Conservation (phyloP, 2,797 vertebrate genomes). For the Sparus aurata region DNA sequence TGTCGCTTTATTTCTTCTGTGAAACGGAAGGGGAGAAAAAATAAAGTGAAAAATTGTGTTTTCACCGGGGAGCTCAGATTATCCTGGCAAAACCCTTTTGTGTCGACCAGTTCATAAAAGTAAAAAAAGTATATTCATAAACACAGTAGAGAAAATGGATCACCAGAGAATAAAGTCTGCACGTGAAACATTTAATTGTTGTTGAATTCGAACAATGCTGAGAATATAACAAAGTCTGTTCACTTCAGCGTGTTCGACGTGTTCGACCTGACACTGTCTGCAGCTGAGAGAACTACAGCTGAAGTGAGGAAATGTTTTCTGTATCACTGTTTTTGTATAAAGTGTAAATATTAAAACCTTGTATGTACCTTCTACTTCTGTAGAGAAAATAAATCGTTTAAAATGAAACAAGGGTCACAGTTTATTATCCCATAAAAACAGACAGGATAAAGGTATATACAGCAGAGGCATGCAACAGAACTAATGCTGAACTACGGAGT, state of each 20-base stretch:
- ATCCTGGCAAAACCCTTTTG: no score
- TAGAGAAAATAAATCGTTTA: slow-evolving; percentile 63
- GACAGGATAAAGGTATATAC: slow-evolving; percentile 94
- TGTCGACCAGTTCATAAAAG: no score
- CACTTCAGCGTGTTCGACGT: no score
- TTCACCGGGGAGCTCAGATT: no score
- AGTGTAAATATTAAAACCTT: slow-evolving; percentile 68
- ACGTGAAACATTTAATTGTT: no score
- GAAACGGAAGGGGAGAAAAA: no score
- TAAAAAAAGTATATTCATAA: no score
- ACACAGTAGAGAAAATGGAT: no score
- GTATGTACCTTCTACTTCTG: slow-evolving; percentile 6
- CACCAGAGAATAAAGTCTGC: no score
- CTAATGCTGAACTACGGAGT: slow-evolving; percentile 40
- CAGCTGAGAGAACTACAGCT: rapidly evolving
- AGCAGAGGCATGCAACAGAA: slow-evolving; percentile 87
- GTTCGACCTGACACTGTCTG: background rate
- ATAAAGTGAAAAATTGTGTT: no score
- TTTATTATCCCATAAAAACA: slow-evolving; percentile 97
- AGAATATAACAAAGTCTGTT: no score
- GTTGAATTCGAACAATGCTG: background rate
- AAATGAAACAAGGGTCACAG: slow-evolving; percentile 88
- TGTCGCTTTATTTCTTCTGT: no score
- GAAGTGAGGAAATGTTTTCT: background rate
- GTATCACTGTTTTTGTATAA: slow-evolving; percentile 32